Evolutionary conservation across 2,113 vertebrate genomes (phyloP), one percentile per base, ranked within the genome.

Genomic region (Scatophagus argus): DNA sequence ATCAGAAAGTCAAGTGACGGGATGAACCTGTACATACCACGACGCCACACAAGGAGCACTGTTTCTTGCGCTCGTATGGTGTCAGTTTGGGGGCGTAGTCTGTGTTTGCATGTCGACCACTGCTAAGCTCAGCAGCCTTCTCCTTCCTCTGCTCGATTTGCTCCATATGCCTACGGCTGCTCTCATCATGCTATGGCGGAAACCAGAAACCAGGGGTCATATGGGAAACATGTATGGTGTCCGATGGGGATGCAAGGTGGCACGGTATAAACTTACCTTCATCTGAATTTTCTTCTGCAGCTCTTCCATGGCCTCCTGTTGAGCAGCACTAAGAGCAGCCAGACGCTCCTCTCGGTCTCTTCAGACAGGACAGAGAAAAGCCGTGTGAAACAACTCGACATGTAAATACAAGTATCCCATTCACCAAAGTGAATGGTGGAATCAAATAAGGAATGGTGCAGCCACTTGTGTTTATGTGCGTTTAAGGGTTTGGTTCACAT

Each of bases 81-180:
- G 98, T 99, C 32, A 99, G 95, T 87, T 98, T 99, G n/a, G 98
- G 98, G 25, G 98, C 97, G 27, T 99, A 98, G 91, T 99, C 98
- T 0, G 97, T 97, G 69, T 95, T 99, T 34, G 97, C 97, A 31
- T 99, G 98, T 67, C 98, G 95, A 3, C 98, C 98, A n/a, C 98
- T 99, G 81, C 98, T 99, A 74, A 99, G 90, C 74, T 99, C 98
- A 0, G 98, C 98, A 13, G 98, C 98, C 72, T 99, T 99, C 91
- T 99, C 98, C 88, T 99, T 99, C 47, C 98, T 96, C 79, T 99
- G 98, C 80, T 99, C 98, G 2, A 99, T 99, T 91, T 99, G 98
- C 84, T 99, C 98, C 97, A 99, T 98, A 92, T 99, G 98, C 68
- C 98, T 94, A 47, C 98, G 95, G 83, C 98, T 96, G 90, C 98